Evolutionary conservation across 2,113 vertebrate genomes (phyloP).

Genomic region (Antigone vipio): DNA sequence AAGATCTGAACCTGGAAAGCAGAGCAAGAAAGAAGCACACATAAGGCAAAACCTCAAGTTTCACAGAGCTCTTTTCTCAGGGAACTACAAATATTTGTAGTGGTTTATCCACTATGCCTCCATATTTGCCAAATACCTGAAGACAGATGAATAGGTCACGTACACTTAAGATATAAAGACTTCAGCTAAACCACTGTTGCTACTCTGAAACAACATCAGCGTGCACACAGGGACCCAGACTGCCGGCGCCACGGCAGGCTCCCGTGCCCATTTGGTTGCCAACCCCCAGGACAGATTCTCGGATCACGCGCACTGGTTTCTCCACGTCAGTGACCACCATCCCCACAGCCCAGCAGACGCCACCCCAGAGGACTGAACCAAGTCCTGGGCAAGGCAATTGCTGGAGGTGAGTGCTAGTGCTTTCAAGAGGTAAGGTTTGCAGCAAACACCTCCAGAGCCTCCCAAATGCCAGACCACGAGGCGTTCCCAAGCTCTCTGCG

Average conservation of each 20-base stretch:
- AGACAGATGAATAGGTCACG: neutral
- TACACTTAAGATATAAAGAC: neutral
- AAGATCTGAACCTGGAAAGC: neutral
- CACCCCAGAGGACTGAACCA: neutral
- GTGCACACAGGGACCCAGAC: neutral
- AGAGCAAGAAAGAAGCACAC: neutral
- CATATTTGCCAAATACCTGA: neutral
- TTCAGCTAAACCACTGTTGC: neutral
- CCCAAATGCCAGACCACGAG: neutral
- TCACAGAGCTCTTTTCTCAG: neutral
- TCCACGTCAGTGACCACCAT: neutral
- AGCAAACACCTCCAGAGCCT: neutral
- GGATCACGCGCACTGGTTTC: neutral
- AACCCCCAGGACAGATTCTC: neutral
- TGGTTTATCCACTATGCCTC: neutral
- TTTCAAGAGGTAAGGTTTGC: neutral
- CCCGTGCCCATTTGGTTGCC: rapidly evolving
- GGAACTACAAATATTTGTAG: slow-evolving; percentile 1
- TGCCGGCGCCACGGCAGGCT: rapidly evolving
- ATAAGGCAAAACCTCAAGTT: neutral
- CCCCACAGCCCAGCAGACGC: neutral
- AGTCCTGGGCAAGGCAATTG: neutral
- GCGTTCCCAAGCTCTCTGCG: rapidly evolving
- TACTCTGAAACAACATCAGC: neutral
- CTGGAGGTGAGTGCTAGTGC: neutral